Evolutionary conservation across 2,888 invertebrate genomes (phyloP), one percentile per base, ranked within the genome.

Genomic region (Microplitis deprimator): DNA sequence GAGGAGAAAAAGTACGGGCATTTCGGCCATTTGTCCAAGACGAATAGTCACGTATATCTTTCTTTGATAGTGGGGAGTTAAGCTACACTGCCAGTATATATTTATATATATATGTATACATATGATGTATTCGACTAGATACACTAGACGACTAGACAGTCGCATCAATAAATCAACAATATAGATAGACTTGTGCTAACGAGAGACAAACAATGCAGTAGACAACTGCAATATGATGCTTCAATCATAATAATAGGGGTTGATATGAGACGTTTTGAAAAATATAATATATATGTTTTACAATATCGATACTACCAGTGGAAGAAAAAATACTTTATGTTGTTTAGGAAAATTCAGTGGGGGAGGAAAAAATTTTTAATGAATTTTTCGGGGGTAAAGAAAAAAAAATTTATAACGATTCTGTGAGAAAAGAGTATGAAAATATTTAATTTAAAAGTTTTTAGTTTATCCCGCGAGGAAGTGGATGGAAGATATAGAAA

Each of bases 131-230:
- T 13, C 50, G 50, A 13, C 50, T 50, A 50, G 7, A 10, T 50
- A 50, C 50, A 50, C 50, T 50, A 50, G 50, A 50, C 50, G 50
- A 50, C 50, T 50, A 50, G 50, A 50, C 50, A 50, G 50, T 50
- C 50, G 50, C 50, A 50, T 50, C 50, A 50, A 50, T 50, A 50
- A 50, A 50, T 50, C 50, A 50, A 50, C 50, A 50, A 50, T 50
- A 50, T 50, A 50, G 50, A 50, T 50, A 50, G 50, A 50, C 50
- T 50, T 50, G 50, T 50, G 10, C 50, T 50, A 50, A 50, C 50
- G 50, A 50, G 50, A 50, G 50, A 50, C 50, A 50, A 50, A 50
- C 50, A 50, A 50, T 50, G 50, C 13, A 50, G 50, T 50, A 50
- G 50, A 50, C 50, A 50, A 50, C 50, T 50, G 50, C 50, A 50